Evolutionary conservation across 35 echinoderm and acorn worm genomes (phyloP), one percentile per base, ranked within the genome.

Genomic region (Ophiothrix spiculata): DNA sequence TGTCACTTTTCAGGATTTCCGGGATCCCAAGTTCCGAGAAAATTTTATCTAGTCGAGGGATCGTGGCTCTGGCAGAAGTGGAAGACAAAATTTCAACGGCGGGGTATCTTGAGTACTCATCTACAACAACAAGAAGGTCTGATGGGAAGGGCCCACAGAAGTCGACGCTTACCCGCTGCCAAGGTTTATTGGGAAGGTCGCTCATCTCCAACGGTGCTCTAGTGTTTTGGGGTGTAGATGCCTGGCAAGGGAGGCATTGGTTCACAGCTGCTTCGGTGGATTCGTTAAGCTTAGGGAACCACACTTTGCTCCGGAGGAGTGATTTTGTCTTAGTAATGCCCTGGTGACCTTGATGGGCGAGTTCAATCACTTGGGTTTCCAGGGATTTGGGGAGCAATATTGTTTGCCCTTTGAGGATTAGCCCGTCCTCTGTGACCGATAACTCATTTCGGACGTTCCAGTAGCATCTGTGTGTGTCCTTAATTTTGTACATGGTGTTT

Each of bases 331-430:
- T 92, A 1, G 86, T 80, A 4, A 92, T 79, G 0, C 93, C 93
- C 36, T 92, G 89, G 36, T 96, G 90, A 4, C 86, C 93, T 39
- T 89, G 76, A 45, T 96, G 93, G 4, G 93, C 86, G 36, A 96
- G 77, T 33, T 92, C 77, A 32, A 84, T 60, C 1, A 87, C 79
- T 35, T 56, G 78, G 39, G 90, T 60, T 39, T 56, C 32, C 19
- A 95, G 37, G 11, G 79, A 10, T 54, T 45, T 45, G 23, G 88
- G 89, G 14, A 91, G 84, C 39, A 91, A 79, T 33, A 95, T 87
- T 23, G 85, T 84, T 79, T 87, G 32, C 33, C 41, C 93, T 38
- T 85, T 60, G 4, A 91, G 75, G 31, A 88, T 39, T 33, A 49
- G 32, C 16, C 74, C 83, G 32, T 39, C n/a, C 31, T 77, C 25